Evolutionary conservation across 64 coral and sea anemone genomes (phyloP).

Genomic region (Montipora foliosa): DNA sequence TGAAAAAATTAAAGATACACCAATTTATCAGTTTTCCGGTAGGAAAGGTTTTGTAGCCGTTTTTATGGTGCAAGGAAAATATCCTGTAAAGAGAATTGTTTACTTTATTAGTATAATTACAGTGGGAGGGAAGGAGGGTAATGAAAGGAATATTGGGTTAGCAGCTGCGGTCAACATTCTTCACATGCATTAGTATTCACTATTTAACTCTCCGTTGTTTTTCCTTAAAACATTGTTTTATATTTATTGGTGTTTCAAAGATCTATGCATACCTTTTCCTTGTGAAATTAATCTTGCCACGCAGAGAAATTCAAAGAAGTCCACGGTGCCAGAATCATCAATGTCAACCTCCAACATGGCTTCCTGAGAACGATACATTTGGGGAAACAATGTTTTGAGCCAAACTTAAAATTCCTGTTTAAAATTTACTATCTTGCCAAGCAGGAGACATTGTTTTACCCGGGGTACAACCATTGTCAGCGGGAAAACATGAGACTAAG

Average conservation of each 20-base stretch:
- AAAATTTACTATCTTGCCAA: no score
- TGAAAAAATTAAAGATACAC: slow-evolving; percentile 10
- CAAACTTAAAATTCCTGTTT: no score
- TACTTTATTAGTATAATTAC: no score
- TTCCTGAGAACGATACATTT: slow-evolving; percentile 57
- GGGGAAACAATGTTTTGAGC: neutral
- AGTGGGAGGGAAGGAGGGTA: no score
- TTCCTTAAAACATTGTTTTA: neutral
- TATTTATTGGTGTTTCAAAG: no score
- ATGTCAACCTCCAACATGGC: slow-evolving; percentile 89
- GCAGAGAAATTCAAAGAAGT: slow-evolving; percentile 94
- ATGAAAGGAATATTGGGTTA: no score
- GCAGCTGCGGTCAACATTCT: no score
- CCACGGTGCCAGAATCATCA: slow-evolving; percentile 89
- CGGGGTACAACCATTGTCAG: no score
- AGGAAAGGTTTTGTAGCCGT: neutral
- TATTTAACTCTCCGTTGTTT: neutral
- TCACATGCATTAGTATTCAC: neutral
- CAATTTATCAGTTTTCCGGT: neutral
- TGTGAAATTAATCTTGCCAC: slow-evolving; percentile 85
- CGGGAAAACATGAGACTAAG: no score
- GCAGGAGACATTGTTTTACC: no score
- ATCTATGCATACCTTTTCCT: slow-evolving; percentile 68
- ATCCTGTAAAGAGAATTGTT: neutral
- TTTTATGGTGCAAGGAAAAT: neutral